Conservation (phyloP, 2,113 vertebrate genomes). For the Myotis yumanensis region DNA sequence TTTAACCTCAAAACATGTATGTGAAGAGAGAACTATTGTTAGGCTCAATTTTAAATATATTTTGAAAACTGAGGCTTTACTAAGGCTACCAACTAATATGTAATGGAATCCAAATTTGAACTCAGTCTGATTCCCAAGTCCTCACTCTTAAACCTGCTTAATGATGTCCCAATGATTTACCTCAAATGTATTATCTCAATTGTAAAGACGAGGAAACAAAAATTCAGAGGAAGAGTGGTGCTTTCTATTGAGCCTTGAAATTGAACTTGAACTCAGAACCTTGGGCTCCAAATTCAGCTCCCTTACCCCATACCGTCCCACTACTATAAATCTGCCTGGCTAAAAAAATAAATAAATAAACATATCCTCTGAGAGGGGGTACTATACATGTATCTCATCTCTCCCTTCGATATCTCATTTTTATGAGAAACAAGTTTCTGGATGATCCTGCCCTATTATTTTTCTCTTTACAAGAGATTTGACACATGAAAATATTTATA, state of each 20-base stretch:
- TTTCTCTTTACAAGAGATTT: slow-evolving; percentile 62
- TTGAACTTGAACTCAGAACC: neutral
- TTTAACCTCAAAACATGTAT: neutral
- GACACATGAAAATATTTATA: slow-evolving; percentile 67
- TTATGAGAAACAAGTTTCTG: slow-evolving; percentile 29
- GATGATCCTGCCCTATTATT: slow-evolving; percentile 14
- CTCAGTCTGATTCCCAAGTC: neutral
- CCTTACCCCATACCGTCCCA: neutral
- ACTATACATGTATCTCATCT: neutral
- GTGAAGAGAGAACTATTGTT: neutral
- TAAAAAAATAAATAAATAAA: slow-evolving; percentile 5
- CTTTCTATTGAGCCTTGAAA: neutral
- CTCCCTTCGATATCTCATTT: neutral
- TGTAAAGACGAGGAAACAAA: neutral
- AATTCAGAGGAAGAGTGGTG: neutral
- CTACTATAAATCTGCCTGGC: neutral
- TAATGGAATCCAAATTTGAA: neutral
- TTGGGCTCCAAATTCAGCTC: neutral
- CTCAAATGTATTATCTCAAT: neutral
- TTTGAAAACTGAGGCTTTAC: neutral
- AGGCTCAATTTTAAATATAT: neutral
- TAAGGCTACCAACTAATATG: neutral
- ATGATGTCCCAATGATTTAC: neutral
- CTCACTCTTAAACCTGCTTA: neutral
- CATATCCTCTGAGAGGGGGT: neutral